Conservation (phyloP, 53 echinoderm and acorn worm genomes). For the Antedon mediterranea region DNA sequence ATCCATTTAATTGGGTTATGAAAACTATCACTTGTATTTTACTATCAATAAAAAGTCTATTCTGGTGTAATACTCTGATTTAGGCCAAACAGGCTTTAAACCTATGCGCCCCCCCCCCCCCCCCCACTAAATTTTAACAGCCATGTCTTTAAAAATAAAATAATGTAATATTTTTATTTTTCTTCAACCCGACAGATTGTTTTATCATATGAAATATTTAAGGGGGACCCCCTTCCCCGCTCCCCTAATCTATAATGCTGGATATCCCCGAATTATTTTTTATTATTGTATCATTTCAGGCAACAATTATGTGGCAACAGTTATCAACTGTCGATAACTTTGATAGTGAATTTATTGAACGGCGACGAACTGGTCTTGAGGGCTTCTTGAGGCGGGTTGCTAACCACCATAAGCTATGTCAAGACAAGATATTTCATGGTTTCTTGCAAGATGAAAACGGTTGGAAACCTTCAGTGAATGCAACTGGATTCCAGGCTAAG, state of each 20-base stretch:
- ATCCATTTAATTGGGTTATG: no score
- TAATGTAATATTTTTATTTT: no score
- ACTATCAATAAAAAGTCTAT: no score
- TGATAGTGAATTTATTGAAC: constrained; percentile 89
- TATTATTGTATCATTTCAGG: constrained; percentile 22
- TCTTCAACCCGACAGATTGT: no score
- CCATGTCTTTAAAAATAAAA: no score
- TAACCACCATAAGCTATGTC: constrained; percentile 52
- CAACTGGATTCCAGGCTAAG: constrained; percentile 92
- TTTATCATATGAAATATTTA: no score
- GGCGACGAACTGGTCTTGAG: constrained; percentile 69
- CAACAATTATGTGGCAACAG: constrained; percentile 93
- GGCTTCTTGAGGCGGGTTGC: constrained; percentile 82
- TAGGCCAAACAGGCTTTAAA: no score
- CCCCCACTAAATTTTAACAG: background rate
- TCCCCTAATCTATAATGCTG: no score
- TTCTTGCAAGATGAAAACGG: constrained; percentile 78
- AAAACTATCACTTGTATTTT: no score
- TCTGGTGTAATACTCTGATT: no score
- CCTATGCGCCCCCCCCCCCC: background rate
- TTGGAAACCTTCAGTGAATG: constrained; percentile 64
- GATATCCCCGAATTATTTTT: no score
- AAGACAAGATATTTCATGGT: constrained; percentile 64
- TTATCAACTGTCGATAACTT: constrained; percentile 93
- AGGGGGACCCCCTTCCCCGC: no score